Base-by-base conservation (phyloP, 1,140 invertebrate genomes). In the Manduca sexta region DNA sequence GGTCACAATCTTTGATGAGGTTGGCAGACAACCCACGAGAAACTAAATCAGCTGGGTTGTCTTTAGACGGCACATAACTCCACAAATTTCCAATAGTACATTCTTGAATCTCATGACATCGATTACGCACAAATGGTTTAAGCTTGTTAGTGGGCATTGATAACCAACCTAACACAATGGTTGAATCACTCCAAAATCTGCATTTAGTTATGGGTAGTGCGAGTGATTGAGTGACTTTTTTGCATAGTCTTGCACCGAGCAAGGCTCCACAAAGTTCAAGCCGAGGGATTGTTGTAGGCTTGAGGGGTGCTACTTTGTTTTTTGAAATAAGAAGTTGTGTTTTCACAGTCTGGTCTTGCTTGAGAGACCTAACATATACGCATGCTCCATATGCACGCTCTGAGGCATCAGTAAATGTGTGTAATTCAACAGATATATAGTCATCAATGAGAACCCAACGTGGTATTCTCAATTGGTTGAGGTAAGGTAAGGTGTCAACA, bases 1-100 rank as follows among this genome's bases (percentile, higher is more conserved):
- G 48, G 11, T 46, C 10, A 37, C 51, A 62, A 12, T 55, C 26
- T 5, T 44, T 26, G n/a, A 86, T 50, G 7, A 55, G 33, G n/a
- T 41, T 46, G 35, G 69, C 52, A 2, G 3, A 4, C 11, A 45
- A 29, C 11, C 49, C 49, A 10, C 52, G 13, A 14, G 52, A 55
- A 40, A 35, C 35, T 7, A 49, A 18, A 38, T 55, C 52, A 2
- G 52, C 41, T 2, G 52, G 52, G 21, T 49, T 55, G 1, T 12
- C n/a, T 5, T 29, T 29, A 2, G 45, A 38, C 2, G 51, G 41
- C 3, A 53, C 41, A 16, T 53, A 41, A 2, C 17, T 53, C 45
- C 45, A 53, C 11, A 30, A 17, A 16, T 26, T 17, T 1, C 18
- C 17, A 2, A 18, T 3, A 42, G 53, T 57, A 15, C 37, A n/a